Conservation (phyloP, 1,140 invertebrate genomes). For the Pogonognathellus flavescens region DNA sequence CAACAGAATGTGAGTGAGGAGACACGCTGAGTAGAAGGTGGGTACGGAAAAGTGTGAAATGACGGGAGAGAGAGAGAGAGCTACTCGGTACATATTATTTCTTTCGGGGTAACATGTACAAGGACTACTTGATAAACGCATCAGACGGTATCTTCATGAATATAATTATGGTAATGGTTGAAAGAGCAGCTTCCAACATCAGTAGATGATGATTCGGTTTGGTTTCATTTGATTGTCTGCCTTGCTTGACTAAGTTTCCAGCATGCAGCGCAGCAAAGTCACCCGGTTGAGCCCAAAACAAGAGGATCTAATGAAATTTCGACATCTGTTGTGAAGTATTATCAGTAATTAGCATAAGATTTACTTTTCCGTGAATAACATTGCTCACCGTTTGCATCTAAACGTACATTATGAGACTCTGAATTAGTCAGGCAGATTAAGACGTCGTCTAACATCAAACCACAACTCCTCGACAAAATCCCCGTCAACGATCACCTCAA, state of each 20-base stretch:
- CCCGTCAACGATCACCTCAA: conserved; percentile 47
- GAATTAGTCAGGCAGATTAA: conserved; percentile 66
- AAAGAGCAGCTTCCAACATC: conserved; percentile 59
- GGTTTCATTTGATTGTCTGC: conserved; percentile 63
- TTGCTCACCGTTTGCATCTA: conserved; percentile 50
- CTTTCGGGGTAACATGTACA: conserved; percentile 30
- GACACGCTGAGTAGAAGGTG: background rate
- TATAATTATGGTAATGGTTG: conserved; percentile 64
- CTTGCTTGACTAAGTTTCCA: conserved; percentile 41
- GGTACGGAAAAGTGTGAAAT: background rate
- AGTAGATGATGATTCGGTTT: conserved; percentile 62
- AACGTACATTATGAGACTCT: conserved; percentile 50
- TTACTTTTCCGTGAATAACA: conserved; percentile 65
- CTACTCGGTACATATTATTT: background rate
- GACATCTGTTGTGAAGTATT: conserved; percentile 68
- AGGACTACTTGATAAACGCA: conserved; percentile 29
- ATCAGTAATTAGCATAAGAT: conserved; percentile 68
- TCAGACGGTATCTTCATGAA: conserved; percentile 57
- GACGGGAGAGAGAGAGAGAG: background rate
- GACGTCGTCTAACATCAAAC: conserved; percentile 54
- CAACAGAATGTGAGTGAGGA: too few species aligned
- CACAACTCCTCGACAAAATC: conserved; percentile 46
- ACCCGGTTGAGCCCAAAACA: conserved; percentile 57
- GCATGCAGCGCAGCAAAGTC: background rate
- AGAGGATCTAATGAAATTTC: conserved; percentile 67